These are phyloP conservation scores for Phoenicopterus ruber DNA, from an alignment of 2,113 vertebrate species.

Conservation along the genomic window DNA sequence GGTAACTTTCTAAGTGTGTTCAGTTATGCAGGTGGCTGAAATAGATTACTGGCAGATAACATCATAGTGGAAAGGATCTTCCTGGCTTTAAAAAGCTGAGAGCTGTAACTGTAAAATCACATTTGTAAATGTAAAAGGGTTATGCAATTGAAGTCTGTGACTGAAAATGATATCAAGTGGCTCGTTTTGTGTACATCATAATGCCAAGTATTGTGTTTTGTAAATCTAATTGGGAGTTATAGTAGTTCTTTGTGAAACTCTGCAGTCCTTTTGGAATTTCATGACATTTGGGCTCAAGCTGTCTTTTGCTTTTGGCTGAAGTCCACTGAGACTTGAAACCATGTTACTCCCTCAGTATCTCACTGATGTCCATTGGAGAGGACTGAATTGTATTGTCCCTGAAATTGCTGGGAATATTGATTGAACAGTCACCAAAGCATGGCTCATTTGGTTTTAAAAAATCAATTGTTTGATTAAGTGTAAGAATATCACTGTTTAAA, in stretches of 20 bases:
- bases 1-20: neutral
- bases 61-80: neutral
- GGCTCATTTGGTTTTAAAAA: neutral
- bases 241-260: neutral
- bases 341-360: neutral
- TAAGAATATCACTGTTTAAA: neutral
- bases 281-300: neutral
- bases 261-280: neutral
- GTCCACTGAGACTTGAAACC: neutral
- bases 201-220: neutral
- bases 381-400: neutral
- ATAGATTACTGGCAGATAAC: neutral
- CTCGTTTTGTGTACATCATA: neutral
- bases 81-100: neutral
- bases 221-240: neutral
- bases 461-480: neutral
- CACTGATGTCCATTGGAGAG: neutral
- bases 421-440: neutral
- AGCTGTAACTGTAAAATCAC: neutral
- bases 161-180: neutral
- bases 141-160: neutral
- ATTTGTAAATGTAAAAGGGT: neutral
- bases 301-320: neutral
- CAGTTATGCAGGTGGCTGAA: neutral
- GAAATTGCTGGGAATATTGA: neutral